Evolutionary conservation across 2,113 vertebrate species (phyloP), one percentile per base, ranked within the genome.

Genomic region (Platichthys flesus): DNA sequence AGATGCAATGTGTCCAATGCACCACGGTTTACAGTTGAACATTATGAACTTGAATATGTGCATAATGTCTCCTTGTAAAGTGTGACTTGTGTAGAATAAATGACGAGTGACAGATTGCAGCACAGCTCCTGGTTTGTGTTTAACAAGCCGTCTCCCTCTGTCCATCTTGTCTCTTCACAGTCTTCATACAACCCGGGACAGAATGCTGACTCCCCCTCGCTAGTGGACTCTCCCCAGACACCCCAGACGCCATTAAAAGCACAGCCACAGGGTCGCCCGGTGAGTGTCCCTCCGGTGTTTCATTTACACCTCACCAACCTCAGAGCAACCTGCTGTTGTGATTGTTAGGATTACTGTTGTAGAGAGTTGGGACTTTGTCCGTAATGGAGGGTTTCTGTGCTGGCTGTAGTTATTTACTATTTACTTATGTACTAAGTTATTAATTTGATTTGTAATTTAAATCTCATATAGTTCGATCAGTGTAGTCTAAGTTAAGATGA

Each of bases 231-330:
- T 90, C 95, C 96, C 88, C 96, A 96, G 91, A 95, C 97, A 57
- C 23, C 23, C 23, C 23, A 23, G 23, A 97, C 99, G 84, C 95
- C 96, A 94, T 97, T 99, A 96, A 99, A 95, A 93, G 94, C 97
- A 20, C 98, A 99, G 93, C 96, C 96, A 89, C 97, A 97, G 88
- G 96, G 94, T 88, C 96, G 98, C 90, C 96, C 97, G 93, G 97
- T 99, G 95, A 97, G 96, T 89, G 20, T 62, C 52, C 59, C 92
- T 74, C 92, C 3, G 14, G 15, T 28, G 20, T 57, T 28, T 24
- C 2, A 49, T 49, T 73, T 74, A 62, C 67, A 21, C 40, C 56
- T 23, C 5, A 13, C 54, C 26, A 54, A 42, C 47, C 47, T 49
- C 47, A 49, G 47, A 49, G 47, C 4, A 4, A 49, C 4, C 15